phyloP scores from a whole-genome alignment of 2,113 vertebrate genomes.

The Lophochroa leadbeateri region DNA sequence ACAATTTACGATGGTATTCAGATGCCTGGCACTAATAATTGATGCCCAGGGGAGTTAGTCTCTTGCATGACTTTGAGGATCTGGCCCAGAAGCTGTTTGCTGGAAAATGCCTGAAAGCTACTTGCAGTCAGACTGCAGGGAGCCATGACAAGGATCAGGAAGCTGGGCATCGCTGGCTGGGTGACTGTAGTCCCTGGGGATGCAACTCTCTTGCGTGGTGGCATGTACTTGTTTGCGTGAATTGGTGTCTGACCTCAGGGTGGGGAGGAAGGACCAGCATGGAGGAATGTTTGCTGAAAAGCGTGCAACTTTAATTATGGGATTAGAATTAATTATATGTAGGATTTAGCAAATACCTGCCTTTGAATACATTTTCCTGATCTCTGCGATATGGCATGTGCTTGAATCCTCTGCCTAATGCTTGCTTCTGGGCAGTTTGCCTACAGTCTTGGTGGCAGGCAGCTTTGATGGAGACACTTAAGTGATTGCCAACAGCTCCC shows the following conservation, averaged over 20 bases:
- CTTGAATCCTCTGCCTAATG: conserved; percentile 25
- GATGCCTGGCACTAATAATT: not conserved
- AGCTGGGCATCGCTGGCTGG: not conserved
- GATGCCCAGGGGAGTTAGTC: not conserved
- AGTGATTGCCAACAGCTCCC: not conserved
- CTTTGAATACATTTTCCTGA: conserved; percentile 17
- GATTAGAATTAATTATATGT: conserved; percentile 53
- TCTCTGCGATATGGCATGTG: not conserved
- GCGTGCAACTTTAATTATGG: conserved; percentile 33
- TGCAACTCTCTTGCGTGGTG: not conserved
- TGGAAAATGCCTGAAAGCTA: conserved; percentile 54
- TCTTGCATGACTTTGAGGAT: not conserved
- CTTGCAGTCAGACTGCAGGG: not conserved
- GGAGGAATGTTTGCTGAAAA: conserved; percentile 24
- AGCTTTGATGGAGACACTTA: not conserved
- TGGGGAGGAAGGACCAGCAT: not conserved
- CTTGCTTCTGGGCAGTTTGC: conserved; percentile 15
- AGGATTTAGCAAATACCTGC: conserved; percentile 52
- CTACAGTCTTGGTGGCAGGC: conserved; percentile 10
- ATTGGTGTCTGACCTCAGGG: fast-evolving
- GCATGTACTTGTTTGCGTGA: not conserved
- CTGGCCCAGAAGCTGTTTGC: not conserved
- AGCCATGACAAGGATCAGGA: not conserved
- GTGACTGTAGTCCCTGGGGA: not conserved
- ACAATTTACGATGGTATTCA: not conserved